Conservation (phyloP, 2,888 invertebrate genomes). For the Oxytorus armatus region DNA sequence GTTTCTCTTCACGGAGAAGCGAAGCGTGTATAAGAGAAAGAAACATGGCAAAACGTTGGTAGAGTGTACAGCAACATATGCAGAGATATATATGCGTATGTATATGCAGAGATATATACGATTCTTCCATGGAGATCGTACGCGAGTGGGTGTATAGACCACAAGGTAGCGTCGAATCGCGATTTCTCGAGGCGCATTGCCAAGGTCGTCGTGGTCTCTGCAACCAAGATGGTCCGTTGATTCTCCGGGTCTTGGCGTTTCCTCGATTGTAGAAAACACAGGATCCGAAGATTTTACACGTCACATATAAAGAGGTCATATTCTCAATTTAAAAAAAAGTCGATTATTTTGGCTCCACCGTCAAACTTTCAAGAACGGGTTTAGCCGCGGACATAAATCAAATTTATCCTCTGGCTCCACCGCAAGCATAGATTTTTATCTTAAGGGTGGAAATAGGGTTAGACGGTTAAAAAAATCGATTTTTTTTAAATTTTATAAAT, state of each 20-base stretch:
- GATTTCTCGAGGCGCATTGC: slow-evolving; percentile 59
- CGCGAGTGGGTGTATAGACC: slow-evolving; percentile 59
- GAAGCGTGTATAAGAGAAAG: slow-evolving; percentile 36
- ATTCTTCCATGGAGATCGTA: slow-evolving; percentile 46
- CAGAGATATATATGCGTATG: neutral
- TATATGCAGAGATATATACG: slow-evolving; percentile 34
- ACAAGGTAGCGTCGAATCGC: slow-evolving; percentile 59
- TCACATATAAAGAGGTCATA: neutral
- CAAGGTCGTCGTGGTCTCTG: slow-evolving; percentile 54
- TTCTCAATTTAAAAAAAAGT: neutral
- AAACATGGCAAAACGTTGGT: slow-evolving; percentile 19
- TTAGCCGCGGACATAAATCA: too few relatives aligned
- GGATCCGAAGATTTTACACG: neutral
- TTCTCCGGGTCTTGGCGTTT: neutral
- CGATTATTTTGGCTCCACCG: neutral
- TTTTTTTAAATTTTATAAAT: too few relatives aligned
- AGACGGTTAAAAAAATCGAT: too few relatives aligned
- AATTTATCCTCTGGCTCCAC: too few relatives aligned
- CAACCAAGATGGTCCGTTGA: slow-evolving; percentile 8
- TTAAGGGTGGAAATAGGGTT: too few relatives aligned
- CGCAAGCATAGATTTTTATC: too few relatives aligned
- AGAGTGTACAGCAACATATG: neutral
- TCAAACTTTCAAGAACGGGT: neutral
- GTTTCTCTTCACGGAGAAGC: slow-evolving; percentile 14
- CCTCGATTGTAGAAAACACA: slow-evolving; percentile 9